Evolutionary conservation across 2,888 invertebrate species (phyloP), one percentile per base, ranked within the genome.

Genomic region (Polymixis lichenea): DNA sequence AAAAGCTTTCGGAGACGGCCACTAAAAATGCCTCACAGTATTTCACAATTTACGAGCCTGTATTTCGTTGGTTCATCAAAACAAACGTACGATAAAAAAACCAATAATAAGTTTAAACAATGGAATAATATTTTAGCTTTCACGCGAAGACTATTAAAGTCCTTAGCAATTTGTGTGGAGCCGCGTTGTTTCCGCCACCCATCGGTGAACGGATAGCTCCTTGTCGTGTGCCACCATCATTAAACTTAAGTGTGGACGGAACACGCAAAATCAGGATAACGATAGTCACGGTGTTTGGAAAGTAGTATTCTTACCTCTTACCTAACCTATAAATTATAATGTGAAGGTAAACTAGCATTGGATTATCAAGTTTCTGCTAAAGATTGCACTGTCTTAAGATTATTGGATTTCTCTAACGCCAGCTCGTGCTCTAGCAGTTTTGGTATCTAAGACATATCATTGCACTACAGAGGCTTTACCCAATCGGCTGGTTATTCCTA

Each of bases 201-300:
- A 83, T 75, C 72, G 73, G 69, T 72, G 43, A 61, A 83, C 72
- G 87, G 72, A 78, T 65, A 75, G 78, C 77, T 78, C 80, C 82
- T 78, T 87, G 78, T 81, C 87, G 87, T 87, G 87, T 75, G 73
- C 73, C 56, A 73, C 67, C 51, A 61, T 67, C 78, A 87, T 87
- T 87, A 87, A 77, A 79, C 43, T 77, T 46, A 82, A 88, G 76
- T 86, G 83, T 78, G 72, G 77, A 76, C 64, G 65, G 60, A 88
- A 60, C 87, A 87, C 87, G 87, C 88, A 70, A 87, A 79, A 70
- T 43, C 69, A 61, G 72, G 64, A 80, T 86, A 86, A 81, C 79
- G 66, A 72, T 67, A 66, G 58, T 66, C 69, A 53, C 51, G 69
- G 61, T 70, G 69, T 67, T 79, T 43, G 32, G 32, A 64, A 77